Conservation (phyloP, 2,113 vertebrate species). For the Epinephelus fuscoguttatus region DNA sequence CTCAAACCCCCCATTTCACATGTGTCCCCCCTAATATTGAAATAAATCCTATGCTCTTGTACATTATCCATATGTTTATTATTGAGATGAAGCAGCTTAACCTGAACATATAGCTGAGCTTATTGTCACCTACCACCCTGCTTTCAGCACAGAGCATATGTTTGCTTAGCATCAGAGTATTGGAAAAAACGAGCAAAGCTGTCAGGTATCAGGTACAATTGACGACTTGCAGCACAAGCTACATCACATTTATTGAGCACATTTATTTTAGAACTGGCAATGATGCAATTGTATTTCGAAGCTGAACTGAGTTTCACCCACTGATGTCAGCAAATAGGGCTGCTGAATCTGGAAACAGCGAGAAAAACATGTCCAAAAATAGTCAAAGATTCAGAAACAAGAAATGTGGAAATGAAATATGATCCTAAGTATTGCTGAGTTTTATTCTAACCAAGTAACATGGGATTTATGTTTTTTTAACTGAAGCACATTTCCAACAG, state of each 20-base stretch:
- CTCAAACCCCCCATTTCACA: too few relatives aligned
- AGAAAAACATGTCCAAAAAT: constrained; percentile 4
- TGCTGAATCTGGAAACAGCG: not conserved
- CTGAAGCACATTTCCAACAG: not conserved
- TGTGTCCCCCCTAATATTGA: too few relatives aligned
- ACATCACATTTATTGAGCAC: not conserved
- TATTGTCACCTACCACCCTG: not conserved
- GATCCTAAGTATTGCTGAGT: not conserved
- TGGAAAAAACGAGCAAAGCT: not conserved
- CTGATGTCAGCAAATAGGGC: not conserved
- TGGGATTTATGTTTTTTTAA: not conserved
- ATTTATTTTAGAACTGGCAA: not conserved
- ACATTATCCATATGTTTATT: too few relatives aligned
- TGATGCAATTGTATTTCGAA: not conserved
- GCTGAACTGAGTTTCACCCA: not conserved
- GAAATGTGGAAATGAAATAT: not conserved
- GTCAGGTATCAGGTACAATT: not conserved
- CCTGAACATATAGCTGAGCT: not conserved
- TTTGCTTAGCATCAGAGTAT: not conserved
- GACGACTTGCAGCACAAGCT: not conserved
- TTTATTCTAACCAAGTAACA: not conserved
- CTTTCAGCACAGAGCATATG: not conserved
- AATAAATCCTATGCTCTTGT: too few relatives aligned
- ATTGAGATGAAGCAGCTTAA: not conserved
- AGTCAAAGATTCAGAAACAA: not conserved